A percentile compares a stretch with the other conserved stretches of the same genome.
phyloP scores from a whole-genome alignment of 2,113 vertebrate species.

The Rhinopithecus roxellana region DNA sequence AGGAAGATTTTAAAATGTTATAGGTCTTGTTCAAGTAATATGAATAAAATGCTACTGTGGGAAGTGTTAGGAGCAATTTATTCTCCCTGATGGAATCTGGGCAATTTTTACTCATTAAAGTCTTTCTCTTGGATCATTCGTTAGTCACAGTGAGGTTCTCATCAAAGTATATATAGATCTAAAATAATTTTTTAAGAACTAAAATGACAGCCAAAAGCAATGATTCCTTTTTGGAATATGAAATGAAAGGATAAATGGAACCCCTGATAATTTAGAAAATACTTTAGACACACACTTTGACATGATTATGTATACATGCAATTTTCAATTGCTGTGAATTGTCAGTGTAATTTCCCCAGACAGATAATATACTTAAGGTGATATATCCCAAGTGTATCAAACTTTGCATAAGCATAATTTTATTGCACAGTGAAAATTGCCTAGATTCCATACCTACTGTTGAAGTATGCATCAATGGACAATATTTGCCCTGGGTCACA shows the following conservation, averaged over 20 bases:
- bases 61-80: neutral
- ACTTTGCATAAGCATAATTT: neutral
- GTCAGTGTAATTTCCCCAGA: neutral
- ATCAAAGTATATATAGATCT: neutral
- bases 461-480: neutral
- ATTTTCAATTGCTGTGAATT: neutral
- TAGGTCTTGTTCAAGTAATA: neutral
- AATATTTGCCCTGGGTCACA: neutral
- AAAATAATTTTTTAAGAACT: neutral
- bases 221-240: neutral
- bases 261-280: neutral
- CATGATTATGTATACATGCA: neutral
- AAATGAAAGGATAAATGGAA: neutral
- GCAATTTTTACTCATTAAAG: neutral
- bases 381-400: neutral
- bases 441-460: neutral
- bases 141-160: neutral
- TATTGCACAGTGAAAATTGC: neutral
- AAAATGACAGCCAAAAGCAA: neutral
- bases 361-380: neutral
- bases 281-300: neutral
- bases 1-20: neutral
- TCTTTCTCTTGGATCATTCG: neutral
- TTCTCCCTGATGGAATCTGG: neutral
- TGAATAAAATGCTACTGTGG: neutral